Base-by-base conservation (phyloP, 2,113 vertebrate genomes). In the Thymallus thymallus region DNA sequence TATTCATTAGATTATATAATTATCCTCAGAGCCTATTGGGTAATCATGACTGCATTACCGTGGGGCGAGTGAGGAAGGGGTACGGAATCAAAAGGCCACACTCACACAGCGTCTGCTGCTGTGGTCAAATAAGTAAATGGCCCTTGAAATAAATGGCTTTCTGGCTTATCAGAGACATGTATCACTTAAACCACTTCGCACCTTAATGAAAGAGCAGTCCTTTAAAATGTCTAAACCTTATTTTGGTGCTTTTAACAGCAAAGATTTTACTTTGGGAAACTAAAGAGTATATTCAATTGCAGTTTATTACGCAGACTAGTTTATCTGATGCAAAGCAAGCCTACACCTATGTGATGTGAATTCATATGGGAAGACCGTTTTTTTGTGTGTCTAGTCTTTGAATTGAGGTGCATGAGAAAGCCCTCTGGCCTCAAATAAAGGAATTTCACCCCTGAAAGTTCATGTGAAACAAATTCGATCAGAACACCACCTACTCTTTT, bases 1-100 rank as follows among this genome's bases (percentile, higher is more conserved):
- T 75, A 90, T 90, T 16, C 85, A 90, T 90, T 75, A 23, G 70
- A 81, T 86, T 79, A 85, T 84, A 71, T 74, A 87, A 85, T 85
- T 85, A 41, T 85, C 77, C 84, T 82, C 81, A 82, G 78, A 0
- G 75, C 80, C 73, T 82, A 76, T 87, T 86, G 81, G 81, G 82
- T 84, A 79, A 84, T 75, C 56, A 35, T 83, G 67, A 10, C 45
- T 62, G 56, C 5, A 41, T 41, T 41, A 60, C n/a, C 56, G 13
- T 60, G 18, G 7, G 56, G 56, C 7, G 9, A 41, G 35, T 41
- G 35, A 9, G 56, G 18, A 3, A n/a, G n/a, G n/a, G n/a, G 9
- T 41, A 41, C 7, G 23, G 58, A 18, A 60, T 67, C 73, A 45
- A 65, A 64, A 22, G 56, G 4, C 23, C 24, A 2, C 10, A 9